Evolutionary conservation across 2,888 invertebrate genomes (phyloP), one percentile per base, ranked within the genome.

Genomic region (Entomobrya multifasciata): DNA sequence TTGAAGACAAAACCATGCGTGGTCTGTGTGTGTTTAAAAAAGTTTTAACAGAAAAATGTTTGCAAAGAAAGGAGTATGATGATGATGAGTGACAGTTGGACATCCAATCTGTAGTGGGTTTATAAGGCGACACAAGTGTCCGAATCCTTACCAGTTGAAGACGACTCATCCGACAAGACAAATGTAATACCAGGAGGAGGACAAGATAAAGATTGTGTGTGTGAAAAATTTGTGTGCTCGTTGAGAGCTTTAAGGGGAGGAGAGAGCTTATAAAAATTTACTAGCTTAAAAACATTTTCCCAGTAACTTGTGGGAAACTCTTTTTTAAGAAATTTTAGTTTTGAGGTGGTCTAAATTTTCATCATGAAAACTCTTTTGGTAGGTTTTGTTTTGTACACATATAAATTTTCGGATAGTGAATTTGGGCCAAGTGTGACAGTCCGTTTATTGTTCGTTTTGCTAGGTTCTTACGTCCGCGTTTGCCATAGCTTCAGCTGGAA

Each of bases 111-210:
- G 44, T 79, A 80, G 72, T 88, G 87, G 89, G 89, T 90, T 89
- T 90, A 90, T 90, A 90, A 90, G 89, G 90, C 70, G 89, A 86
- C 85, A 78, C 67, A 78, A 85, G 78, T 86, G 81, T 77, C 81
- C 88, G 88, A 88, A 82, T 82, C 85, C 60, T 88, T 85, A 88
- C 82, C 88, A 88, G 88, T 88, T 82, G 85, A 72, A 67, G 84
- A 57, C 67, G 77, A 57, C 52, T 67, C 84, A 76, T 84, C 84
- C 52, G 67, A 67, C 77, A 77, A 84, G 84, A 65, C 77, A 67
- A 84, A 83, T 62, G 72, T 49, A 72, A 72, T 62, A 83, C 67
- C 36, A 82, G 41, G 55, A 72, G 60, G 36, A 52, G 47, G 20
- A 78, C 41, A n/a, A n/a, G n/a, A n/a, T 17, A 62, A 82, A 36